Evolutionary conservation across 2,797 vertebrate genomes (phyloP).

Genomic region (Acropternis orthonyx): DNA sequence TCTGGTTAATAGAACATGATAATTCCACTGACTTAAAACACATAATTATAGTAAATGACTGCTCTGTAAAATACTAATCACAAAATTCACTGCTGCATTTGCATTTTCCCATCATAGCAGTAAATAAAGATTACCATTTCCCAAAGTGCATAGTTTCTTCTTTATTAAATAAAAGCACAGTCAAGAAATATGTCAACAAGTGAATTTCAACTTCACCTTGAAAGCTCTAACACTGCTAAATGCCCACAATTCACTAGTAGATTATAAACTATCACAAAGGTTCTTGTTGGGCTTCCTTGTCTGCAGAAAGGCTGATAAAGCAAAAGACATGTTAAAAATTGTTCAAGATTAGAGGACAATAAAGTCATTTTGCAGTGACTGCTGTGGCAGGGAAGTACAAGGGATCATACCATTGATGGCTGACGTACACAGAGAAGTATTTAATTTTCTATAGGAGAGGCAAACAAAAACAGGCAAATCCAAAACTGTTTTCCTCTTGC

Average conservation of each 20-base stretch:
- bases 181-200: neutral
- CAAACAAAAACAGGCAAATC: neutral
- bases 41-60: conserved; percentile 14
- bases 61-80: conserved; percentile 45
- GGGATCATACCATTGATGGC: neutral
- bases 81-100: conserved; percentile 41
- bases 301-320: neutral
- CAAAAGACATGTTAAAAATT: neutral
- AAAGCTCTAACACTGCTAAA: neutral
- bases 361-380: neutral
- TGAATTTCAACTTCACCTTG: neutral
- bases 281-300: neutral
- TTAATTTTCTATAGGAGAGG: neutral
- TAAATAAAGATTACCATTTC: conserved; percentile 41
- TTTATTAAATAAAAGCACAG: conserved; percentile 1
- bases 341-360: neutral
- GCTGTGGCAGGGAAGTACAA: neutral
- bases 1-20: conserved; percentile 13
- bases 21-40: conserved; percentile 52
- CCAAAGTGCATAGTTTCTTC: neutral
- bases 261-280: neutral
- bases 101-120: conserved; percentile 13
- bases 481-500: neutral
- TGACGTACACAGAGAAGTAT: neutral
- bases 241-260: neutral